A percentile compares a stretch with the other conserved stretches of the same genome.
These are phyloP conservation scores for Ictalurus punctatus DNA, from an alignment of 2,113 vertebrate species.

Conservation along the genomic window DNA sequence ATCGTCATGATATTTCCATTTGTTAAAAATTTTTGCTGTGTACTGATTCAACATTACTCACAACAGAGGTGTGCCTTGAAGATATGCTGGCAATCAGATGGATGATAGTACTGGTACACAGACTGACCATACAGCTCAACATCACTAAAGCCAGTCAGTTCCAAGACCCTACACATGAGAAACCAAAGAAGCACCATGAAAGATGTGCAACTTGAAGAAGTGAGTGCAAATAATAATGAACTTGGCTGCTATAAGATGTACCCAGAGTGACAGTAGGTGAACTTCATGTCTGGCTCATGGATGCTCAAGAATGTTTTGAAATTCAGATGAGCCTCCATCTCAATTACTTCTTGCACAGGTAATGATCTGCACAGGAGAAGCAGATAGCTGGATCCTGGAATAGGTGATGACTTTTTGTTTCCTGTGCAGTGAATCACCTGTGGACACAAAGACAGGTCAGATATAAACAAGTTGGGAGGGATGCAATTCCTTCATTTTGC, in stretches of 20 bases:
- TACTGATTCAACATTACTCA: slow-evolving; percentile 41
- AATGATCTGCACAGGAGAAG: slow-evolving; percentile 57
- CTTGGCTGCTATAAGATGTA: slow-evolving; percentile 19
- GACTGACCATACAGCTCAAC: slow-evolving; percentile 60
- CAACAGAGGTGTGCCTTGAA: slow-evolving; percentile 53
- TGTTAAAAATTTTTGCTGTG: neutral
- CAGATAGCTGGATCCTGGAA: slow-evolving; percentile 44
- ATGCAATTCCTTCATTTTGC: neutral
- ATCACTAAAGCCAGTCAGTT: slow-evolving; percentile 58
- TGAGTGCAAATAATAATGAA: neutral
- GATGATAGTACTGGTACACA: slow-evolving; percentile 60
- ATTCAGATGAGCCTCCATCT: slow-evolving; percentile 42
- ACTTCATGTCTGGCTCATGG: slow-evolving; percentile 62
- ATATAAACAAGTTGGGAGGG: neutral
- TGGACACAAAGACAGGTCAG: neutral
- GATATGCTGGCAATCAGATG: slow-evolving; percentile 55
- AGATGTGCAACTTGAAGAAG: neutral
- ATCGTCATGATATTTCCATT: neutral
- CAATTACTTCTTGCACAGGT: slow-evolving; percentile 40
- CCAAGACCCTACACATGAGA: slow-evolving; percentile 51
- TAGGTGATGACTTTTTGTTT: slow-evolving; percentile 31
- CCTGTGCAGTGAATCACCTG: slow-evolving; percentile 62
- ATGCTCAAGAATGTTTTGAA: slow-evolving; percentile 52
- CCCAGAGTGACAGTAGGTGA: slow-evolving; percentile 62
- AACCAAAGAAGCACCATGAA: neutral